phyloP scores from a whole-genome alignment of 2,888 invertebrate genomes.

The Timema cristinae region DNA sequence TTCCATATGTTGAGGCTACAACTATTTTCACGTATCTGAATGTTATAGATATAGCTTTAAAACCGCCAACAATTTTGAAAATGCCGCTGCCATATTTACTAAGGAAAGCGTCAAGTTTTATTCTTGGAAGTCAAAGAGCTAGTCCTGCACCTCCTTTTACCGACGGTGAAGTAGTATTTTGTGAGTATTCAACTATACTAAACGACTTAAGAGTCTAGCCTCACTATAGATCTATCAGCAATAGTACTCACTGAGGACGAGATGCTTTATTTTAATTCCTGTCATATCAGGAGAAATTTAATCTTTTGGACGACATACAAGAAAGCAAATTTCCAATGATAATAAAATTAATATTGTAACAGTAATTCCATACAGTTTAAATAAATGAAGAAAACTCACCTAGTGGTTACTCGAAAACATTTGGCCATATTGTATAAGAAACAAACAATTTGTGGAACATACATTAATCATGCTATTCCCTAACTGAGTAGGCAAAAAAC shows the following conservation, averaged over 20 bases:
- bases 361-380: too few relatives aligned
- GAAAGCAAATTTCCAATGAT: neutral
- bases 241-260: neutral
- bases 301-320: neutral
- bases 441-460: too few relatives aligned
- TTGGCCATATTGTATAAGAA: too few relatives aligned
- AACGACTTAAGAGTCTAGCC: too few relatives aligned
- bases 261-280: neutral
- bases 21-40: too few relatives aligned
- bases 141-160: constrained; percentile 56
- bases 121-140: constrained; percentile 64
- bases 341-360: neutral
- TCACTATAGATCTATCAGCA: too few relatives aligned
- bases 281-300: constrained; percentile 6
- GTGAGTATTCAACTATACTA: constrained; percentile 41
- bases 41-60: too few relatives aligned
- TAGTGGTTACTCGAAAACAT: too few relatives aligned
- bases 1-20: too few relatives aligned
- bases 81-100: constrained; percentile 77
- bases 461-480: too few relatives aligned
- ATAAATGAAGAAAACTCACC: too few relatives aligned
- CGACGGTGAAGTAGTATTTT: constrained; percentile 81
- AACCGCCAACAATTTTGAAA: constrained; percentile 31
- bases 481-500: too few relatives aligned
- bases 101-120: constrained; percentile 74